Percentiles rank a stretch among this genome's conserved stretches.
These are phyloP conservation scores for Eudemis profundana DNA, from an alignment of 2,888 invertebrate species.

Conservation along the genomic window DNA sequence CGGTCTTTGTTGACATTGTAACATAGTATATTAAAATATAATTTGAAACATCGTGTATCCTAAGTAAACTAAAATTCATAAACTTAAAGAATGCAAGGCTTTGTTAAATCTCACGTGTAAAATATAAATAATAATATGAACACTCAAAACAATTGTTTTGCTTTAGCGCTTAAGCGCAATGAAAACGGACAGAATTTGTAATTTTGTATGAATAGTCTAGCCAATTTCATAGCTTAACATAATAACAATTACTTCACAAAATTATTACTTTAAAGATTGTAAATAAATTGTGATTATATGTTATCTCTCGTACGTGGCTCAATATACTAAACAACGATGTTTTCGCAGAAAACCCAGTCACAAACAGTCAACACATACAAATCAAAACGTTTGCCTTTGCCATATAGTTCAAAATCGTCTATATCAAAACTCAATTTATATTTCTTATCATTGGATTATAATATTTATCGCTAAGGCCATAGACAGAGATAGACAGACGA, in stretches of 20 bases:
- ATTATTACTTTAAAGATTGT: not conserved
- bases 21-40: too few relatives aligned
- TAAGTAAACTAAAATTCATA: too few relatives aligned
- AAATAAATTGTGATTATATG: not conserved
- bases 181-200: too few relatives aligned
- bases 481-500: constrained; percentile 28
- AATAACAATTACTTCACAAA: not conserved
- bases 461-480: constrained; percentile 14
- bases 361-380: not conserved
- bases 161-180: too few relatives aligned
- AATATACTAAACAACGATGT: constrained; percentile 9
- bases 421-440: not conserved
- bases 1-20: too few relatives aligned
- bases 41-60: too few relatives aligned
- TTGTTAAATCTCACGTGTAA: too few relatives aligned
- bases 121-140: too few relatives aligned
- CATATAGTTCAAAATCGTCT: constrained; percentile 18
- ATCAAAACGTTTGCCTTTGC: not conserved
- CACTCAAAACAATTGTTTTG: too few relatives aligned
- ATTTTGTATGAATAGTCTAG: too few relatives aligned
- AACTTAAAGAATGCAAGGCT: too few relatives aligned
- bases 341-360: constrained; percentile 1
- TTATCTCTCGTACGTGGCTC: constrained; percentile 20
- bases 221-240: too few relatives aligned
- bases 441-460: constrained; percentile 34